Percentiles rank a stretch among this genome's conserved stretches.
Evolutionary conservation across 2,797 vertebrate genomes (phyloP).

Genomic region (Sarcophilus harrisii): DNA sequence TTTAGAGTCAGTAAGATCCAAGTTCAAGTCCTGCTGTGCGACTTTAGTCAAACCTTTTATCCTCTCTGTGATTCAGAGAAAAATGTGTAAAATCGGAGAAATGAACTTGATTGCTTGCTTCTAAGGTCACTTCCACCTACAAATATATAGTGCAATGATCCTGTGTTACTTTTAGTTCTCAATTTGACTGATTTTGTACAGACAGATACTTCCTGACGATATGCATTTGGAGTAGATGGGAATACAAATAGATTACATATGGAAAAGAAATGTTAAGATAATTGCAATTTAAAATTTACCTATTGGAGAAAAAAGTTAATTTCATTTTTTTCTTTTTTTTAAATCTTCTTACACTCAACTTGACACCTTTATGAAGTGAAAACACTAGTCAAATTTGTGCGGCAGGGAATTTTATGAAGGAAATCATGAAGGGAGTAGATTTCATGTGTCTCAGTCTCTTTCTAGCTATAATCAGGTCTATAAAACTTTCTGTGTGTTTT

Average conservation of each 20-base stretch:
- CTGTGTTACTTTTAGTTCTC: not conserved
- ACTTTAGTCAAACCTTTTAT: not conserved
- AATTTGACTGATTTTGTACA: slow-evolving; percentile 38
- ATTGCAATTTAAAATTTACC: slow-evolving; percentile 22
- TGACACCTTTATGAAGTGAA: not conserved
- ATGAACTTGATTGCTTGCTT: not conserved
- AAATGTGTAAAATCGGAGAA: not conserved
- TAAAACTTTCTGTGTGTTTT: not conserved
- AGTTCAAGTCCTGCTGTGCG: not conserved
- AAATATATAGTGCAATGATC: not conserved
- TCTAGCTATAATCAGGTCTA: not conserved
- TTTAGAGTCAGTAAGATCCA: not conserved
- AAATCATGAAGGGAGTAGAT: not conserved
- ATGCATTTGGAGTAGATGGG: not conserved
- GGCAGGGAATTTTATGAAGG: not conserved
- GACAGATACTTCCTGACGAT: not conserved
- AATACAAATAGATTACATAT: not conserved
- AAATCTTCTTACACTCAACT: slow-evolving; percentile 10
- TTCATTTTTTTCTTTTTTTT: not conserved
- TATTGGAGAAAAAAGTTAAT: slow-evolving; percentile 8
- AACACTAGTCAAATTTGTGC: not conserved
- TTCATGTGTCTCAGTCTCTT: not conserved
- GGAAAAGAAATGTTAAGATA: slow-evolving; percentile 21
- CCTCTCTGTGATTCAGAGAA: not conserved
- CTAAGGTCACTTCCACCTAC: not conserved